Evolutionary conservation across 2,888 invertebrate genomes (phyloP), one percentile per base, ranked within the genome.

Genomic region (Dryococelus australis): DNA sequence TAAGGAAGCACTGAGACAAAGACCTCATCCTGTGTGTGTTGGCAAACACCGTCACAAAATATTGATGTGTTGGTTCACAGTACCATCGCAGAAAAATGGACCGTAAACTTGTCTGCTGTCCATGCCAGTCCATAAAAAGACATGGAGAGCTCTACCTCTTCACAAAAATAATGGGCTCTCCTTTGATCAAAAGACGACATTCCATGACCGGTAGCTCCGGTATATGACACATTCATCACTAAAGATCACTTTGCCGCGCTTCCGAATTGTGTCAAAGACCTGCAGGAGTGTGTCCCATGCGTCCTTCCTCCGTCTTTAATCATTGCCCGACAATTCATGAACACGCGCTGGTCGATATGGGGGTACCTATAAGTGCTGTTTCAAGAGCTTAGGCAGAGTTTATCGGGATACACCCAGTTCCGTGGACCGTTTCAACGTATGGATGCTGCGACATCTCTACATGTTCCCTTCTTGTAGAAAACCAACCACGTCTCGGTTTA

Each of bases 171-270:
- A 27, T 24, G 27, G 28, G 43, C 28, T 83, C 43, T 83, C 83
- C 8, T 83, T 83, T 43, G 83, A 27, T 28, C 80, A 80, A 80
- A 80, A 80, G 1, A 80, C 26, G 26, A 8, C 80, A 80, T 80
- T 80, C 35, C n/a, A 10, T 83, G 83, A 28, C 16, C 83, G 83
- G 83, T 13, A 85, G 35, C 65, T 85, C 65, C 26, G 28, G 85
- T 53, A 85, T 53, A 27, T 28, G 85, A 78, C 28, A 53, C 53
- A 65, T 65, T 85, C 13, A 26, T 85, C 85, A 28, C 27, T 27
- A 53, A 85, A 85, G 27, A 85, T 27, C n/a, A 85, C 85, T 47
- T 65, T 85, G 27, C 28, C 65, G 24, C 85, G 85, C 24, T 85
- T 85, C 26, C 78, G n/a, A 12, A 85, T 47, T 43, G 51, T 43